Evolutionary conservation across 2,113 vertebrate genomes (phyloP).

Genomic region (Psammodynastes pulverulentus): DNA sequence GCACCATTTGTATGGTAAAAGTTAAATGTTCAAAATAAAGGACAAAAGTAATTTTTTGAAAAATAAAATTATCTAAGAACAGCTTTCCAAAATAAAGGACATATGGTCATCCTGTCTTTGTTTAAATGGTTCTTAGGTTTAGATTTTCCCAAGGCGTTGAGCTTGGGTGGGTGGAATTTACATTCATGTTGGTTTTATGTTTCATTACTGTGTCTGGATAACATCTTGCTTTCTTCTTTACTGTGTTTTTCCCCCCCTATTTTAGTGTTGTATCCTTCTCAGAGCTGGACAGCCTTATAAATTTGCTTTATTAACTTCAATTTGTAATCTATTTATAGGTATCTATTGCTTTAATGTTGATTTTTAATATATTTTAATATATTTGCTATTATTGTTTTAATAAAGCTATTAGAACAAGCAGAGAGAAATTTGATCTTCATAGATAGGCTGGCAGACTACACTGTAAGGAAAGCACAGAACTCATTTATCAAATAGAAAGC

Average conservation of each 20-base stretch:
- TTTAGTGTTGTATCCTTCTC: background rate
- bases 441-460: background rate
- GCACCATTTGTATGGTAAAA: background rate
- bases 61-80: background rate
- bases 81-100: background rate
- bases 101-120: background rate
- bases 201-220: background rate
- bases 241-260: background rate
- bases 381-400: background rate
- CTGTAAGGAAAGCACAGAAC: slow-evolving; percentile 37
- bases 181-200: background rate
- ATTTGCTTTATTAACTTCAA: background rate
- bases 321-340: background rate
- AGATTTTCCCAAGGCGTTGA: background rate
- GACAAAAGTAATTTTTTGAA: background rate
- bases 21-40: background rate
- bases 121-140: background rate
- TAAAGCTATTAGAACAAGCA: background rate
- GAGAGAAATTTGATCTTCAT: background rate
- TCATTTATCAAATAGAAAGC: slow-evolving; percentile 36
- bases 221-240: background rate
- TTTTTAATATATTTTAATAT: background rate
- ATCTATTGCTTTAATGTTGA: background rate
- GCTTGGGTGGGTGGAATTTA: background rate
- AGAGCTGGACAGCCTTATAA: background rate